A percentile compares a stretch with the other conserved stretches of the same genome.
Evolutionary conservation across 2,113 vertebrate genomes (phyloP).

Genomic region (Porphyrio hochstetteri): DNA sequence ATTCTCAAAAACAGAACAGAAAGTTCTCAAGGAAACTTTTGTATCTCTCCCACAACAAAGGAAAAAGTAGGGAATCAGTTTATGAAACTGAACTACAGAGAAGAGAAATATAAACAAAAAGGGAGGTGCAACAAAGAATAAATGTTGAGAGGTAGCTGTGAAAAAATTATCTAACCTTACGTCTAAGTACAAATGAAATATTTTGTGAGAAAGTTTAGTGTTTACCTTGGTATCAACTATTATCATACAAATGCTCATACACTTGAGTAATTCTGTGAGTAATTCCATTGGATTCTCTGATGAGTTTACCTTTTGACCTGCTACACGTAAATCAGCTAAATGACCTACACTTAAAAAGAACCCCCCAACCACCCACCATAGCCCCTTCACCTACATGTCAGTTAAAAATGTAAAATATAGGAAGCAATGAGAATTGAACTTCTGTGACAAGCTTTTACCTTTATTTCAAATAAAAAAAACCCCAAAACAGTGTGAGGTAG

Average conservation of each 20-base stretch:
- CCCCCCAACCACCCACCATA: not conserved
- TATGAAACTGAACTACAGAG: not conserved
- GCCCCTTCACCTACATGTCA: not conserved
- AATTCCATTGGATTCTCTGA: not conserved
- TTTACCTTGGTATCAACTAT: not conserved
- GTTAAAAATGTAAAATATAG: not conserved
- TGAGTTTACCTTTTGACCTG: not conserved
- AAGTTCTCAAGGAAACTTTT: not conserved
- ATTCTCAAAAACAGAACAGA: not conserved
- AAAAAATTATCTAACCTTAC: not conserved
- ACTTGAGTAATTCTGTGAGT: not conserved
- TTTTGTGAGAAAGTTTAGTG: not conserved
- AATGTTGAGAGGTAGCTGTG: not conserved
- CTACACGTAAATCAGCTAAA: not conserved
- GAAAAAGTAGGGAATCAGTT: not conserved
- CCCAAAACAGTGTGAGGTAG: not conserved
- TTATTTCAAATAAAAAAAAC: not conserved
- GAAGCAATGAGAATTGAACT: not conserved
- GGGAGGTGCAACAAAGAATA: not conserved
- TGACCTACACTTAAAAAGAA: not conserved
- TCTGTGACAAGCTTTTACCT: not conserved
- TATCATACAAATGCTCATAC: not conserved
- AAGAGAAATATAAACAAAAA: not conserved
- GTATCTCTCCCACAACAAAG: not conserved
- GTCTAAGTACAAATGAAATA: not conserved